Evolutionary conservation across 2,797 vertebrate species (phyloP).

Genomic region (Galago senegalensis): DNA sequence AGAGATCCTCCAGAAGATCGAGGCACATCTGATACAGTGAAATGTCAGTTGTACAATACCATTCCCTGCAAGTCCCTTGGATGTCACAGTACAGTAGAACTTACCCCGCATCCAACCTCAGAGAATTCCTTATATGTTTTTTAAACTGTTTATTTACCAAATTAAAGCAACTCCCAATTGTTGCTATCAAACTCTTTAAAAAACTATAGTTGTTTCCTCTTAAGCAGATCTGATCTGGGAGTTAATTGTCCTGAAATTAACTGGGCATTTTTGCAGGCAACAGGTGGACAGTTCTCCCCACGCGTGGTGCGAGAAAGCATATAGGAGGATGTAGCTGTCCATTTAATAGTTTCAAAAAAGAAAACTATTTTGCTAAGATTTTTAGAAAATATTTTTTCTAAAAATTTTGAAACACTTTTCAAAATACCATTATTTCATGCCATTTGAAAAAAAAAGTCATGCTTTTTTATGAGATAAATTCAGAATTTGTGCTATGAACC

Average conservation of each 20-base stretch:
- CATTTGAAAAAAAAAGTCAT: background rate
- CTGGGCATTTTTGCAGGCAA: background rate
- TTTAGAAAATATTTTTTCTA: conserved; percentile 25
- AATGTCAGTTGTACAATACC: no score
- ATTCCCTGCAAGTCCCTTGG: no score
- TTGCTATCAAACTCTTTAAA: background rate
- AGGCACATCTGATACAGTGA: no score
- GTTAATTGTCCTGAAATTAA: background rate
- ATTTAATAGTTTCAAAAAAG: background rate
- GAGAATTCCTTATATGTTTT: background rate
- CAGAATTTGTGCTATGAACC: background rate
- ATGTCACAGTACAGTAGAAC: no score
- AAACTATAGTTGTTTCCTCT: background rate
- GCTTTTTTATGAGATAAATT: background rate
- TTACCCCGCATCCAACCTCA: no score
- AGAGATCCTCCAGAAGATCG: no score
- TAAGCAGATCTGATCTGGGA: background rate
- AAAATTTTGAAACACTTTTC: conserved; percentile 40
- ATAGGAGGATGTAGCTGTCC: background rate
- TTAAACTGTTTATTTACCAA: background rate
- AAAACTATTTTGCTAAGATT: background rate
- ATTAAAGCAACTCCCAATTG: background rate
- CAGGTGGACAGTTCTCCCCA: background rate
- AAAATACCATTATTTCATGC: background rate
- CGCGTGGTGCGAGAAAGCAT: background rate